Conservation (phyloP, 2,888 invertebrate genomes). For the Anoncus sp. region DNA sequence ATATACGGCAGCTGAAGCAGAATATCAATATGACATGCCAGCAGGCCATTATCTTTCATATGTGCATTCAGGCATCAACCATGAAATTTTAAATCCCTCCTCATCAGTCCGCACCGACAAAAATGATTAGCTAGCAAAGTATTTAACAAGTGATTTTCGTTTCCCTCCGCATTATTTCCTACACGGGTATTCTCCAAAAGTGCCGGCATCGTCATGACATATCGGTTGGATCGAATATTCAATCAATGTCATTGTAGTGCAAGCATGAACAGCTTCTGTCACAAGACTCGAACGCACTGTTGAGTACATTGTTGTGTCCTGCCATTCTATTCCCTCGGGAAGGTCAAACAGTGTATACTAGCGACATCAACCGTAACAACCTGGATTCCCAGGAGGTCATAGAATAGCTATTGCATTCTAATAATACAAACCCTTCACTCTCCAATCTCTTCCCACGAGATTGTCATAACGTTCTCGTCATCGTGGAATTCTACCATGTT, state of each 20-base stretch:
- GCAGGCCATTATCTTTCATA: too few species aligned
- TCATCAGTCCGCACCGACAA: too few species aligned
- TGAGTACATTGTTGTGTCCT: conserved; percentile 6
- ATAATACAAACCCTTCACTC: neutral
- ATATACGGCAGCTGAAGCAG: too few species aligned
- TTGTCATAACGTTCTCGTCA: conserved; percentile 1
- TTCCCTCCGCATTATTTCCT: too few species aligned
- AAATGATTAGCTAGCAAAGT: too few species aligned
- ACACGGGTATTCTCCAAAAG: too few species aligned
- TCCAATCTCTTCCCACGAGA: conserved; percentile 38
- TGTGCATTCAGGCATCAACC: too few species aligned
- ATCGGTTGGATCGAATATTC: neutral
- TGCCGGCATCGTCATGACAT: too few species aligned
- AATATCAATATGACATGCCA: too few species aligned
- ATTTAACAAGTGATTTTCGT: too few species aligned
- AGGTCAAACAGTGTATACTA: neutral
- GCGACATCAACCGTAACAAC: neutral
- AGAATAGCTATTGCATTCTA: neutral
- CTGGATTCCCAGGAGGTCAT: neutral
- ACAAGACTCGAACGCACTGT: neutral
- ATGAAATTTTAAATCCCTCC: too few species aligned
- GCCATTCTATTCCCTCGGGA: neutral
- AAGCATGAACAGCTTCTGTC: neutral
- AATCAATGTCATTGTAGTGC: neutral
- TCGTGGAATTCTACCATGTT: conserved; percentile 46